Evolutionary conservation across 2,888 invertebrate genomes (phyloP).

Genomic region (Timandra comae): DNA sequence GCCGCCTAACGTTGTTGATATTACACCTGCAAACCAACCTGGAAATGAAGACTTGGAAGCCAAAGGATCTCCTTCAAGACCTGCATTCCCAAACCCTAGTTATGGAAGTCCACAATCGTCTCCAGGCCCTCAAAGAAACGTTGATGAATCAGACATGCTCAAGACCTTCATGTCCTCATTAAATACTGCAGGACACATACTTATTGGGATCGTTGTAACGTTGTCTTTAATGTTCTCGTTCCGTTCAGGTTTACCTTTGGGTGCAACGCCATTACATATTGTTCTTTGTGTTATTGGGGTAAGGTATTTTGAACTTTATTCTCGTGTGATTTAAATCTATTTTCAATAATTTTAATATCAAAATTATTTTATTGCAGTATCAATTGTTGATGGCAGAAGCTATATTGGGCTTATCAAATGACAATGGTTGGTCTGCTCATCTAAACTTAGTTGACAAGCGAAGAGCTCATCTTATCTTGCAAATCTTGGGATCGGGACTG

Average conservation of each 20-base stretch:
- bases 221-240: conserved; percentile 34
- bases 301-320: too few species aligned
- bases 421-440: conserved; percentile 38
- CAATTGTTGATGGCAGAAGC: conserved; percentile 45
- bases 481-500: conserved; percentile 33
- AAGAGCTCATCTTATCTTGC: conserved; percentile 40
- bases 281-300: conserved; percentile 53
- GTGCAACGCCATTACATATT: conserved; percentile 38
- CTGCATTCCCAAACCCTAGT: conserved; percentile 2
- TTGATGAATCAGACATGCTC: conserved; percentile 16
- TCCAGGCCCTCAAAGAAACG: too few species aligned
- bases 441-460: conserved; percentile 31
- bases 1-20: conserved; percentile 16
- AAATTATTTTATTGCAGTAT: conserved; percentile 39
- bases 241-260: conserved; percentile 33
- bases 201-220: conserved; percentile 42
- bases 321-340: too few species aligned
- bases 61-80: conserved; percentile 5
- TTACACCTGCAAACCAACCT: conserved; percentile 2
- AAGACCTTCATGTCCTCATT: conserved; percentile 36
- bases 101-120: background rate
- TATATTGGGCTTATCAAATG: conserved; percentile 32
- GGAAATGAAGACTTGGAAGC: conserved; percentile 5
- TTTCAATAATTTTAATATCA: too few species aligned
- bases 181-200: conserved; percentile 38